Evolutionary conservation across 2,888 invertebrate species (phyloP).

Genomic region (Hypomecis atomaria): DNA sequence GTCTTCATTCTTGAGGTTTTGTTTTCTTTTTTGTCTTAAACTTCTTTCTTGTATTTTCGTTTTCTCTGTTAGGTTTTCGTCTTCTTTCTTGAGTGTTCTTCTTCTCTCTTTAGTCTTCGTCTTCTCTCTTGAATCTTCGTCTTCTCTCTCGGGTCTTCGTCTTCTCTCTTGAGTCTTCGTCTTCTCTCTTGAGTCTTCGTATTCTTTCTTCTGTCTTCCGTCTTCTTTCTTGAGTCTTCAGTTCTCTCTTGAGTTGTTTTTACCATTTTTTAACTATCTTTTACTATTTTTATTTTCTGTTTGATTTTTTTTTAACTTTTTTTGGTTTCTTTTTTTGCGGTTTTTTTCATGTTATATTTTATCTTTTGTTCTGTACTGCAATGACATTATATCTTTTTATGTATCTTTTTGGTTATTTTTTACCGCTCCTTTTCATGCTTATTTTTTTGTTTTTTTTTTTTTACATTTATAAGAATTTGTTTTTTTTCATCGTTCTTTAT

Average conservation of each 20-base stretch:
- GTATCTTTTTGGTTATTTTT: no score
- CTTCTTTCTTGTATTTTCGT: background rate
- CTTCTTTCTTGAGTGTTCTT: background rate
- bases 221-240: constrained; percentile 1
- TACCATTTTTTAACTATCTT: background rate
- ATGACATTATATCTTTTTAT: no score
- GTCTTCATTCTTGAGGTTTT: constrained; percentile 1
- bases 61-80: no score
- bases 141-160: no score
- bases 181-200: constrained; percentile 15
- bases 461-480: no score
- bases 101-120: constrained; percentile 1
- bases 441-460: no score
- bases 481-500: no score
- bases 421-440: no score
- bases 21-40: constrained; percentile 17
- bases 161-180: background rate
- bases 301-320: background rate
- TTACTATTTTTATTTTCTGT: constrained; percentile 1
- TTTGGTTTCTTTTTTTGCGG: background rate
- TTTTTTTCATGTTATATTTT: no score
- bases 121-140: background rate
- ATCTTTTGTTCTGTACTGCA: no score
- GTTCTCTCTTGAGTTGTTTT: background rate
- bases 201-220: background rate